These are phyloP conservation scores for Pogonus chalceus DNA, from an alignment of 1,140 invertebrate species.

Conservation along the genomic window DNA sequence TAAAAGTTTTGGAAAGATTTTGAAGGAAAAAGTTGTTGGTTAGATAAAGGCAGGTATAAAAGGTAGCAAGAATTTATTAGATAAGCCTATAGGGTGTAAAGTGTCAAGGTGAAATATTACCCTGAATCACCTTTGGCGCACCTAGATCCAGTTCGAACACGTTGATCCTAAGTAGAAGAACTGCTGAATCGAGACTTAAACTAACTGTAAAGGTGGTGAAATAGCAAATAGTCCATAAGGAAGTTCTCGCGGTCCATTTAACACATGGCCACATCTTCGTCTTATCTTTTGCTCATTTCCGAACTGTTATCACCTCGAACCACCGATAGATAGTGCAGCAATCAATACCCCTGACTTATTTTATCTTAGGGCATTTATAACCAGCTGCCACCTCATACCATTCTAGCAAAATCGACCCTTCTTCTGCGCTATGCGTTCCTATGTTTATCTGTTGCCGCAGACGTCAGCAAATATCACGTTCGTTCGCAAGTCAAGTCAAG, in stretches of 20 bases:
- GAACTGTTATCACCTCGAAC: background rate
- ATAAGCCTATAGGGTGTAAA: too few relatives aligned
- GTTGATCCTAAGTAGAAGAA: too few relatives aligned
- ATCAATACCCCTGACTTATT: conserved; percentile 2
- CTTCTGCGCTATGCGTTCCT: background rate
- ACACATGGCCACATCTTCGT: background rate
- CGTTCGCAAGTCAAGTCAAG: background rate
- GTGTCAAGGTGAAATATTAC: too few relatives aligned
- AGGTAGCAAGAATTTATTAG: too few relatives aligned
- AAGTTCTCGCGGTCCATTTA: background rate
- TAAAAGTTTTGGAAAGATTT: too few relatives aligned
- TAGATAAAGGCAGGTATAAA: too few relatives aligned
- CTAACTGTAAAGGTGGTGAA: conserved; percentile 3
- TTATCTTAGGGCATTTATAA: conserved; percentile 3
- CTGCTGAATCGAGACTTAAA: background rate
- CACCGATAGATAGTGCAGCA: background rate
- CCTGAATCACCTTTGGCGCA: too few relatives aligned
- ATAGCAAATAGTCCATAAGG: background rate
- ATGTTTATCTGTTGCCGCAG: conserved; percentile 4
- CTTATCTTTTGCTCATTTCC: conserved; percentile 1
- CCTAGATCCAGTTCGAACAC: too few relatives aligned
- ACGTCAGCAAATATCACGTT: background rate
- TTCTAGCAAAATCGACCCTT: conserved; percentile 2
- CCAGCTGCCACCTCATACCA: too few relatives aligned
- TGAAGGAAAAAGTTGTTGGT: too few relatives aligned